These are phyloP conservation scores for Coreius guichenoti DNA, from an alignment of 2,797 vertebrate genomes.

Conservation along the genomic window DNA sequence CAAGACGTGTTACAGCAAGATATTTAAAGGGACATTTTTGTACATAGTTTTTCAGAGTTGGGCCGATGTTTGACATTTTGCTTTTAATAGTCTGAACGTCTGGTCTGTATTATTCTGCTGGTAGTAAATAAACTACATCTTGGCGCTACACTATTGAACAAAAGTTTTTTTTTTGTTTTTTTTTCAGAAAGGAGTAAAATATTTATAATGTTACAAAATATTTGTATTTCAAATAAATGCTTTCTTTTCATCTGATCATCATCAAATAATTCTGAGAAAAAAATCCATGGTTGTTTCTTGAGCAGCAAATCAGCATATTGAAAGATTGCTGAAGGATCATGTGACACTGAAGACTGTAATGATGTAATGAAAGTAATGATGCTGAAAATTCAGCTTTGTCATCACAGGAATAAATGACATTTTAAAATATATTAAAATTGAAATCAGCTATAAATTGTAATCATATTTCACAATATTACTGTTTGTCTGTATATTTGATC, in stretches of 20 bases:
- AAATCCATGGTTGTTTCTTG: not conserved
- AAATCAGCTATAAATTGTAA: not conserved
- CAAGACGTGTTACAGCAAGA: not conserved
- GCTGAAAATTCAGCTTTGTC: not conserved
- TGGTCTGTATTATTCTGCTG: not conserved
- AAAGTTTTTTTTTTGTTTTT: not conserved
- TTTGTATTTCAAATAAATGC: not conserved
- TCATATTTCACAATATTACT: not conserved
- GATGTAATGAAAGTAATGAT: not conserved
- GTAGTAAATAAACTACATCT: not conserved
- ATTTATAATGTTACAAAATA: not conserved
- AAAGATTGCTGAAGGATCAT: not conserved
- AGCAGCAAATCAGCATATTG: not conserved
- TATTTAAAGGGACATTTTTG: not conserved
- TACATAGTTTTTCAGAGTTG: not conserved
- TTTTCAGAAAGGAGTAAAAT: not conserved
- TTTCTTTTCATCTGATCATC: not conserved
- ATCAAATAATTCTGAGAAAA: not conserved
- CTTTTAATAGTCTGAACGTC: not conserved
- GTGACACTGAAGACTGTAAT: not conserved
- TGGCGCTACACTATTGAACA: not conserved
- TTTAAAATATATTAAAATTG: not conserved
- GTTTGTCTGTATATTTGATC: not conserved
- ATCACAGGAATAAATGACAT: not conserved
- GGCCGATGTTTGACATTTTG: not conserved